A percentile compares a stretch with the other conserved stretches of the same genome.
Evolutionary conservation across 1,140 invertebrate species (phyloP).

Genomic region (Panagrolaimus sp.): DNA sequence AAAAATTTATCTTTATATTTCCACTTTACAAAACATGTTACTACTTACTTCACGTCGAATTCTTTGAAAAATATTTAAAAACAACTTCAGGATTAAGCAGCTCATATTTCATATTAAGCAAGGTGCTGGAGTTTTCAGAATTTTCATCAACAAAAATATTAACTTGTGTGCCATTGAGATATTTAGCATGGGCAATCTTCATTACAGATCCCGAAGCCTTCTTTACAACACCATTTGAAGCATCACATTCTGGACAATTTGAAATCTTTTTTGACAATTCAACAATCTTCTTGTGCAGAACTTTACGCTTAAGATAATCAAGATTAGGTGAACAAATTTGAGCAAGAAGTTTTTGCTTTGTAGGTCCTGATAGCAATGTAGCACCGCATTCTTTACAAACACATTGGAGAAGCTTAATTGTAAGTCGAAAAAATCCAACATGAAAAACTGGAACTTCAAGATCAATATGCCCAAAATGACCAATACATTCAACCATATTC

Average conservation of each 20-base stretch:
- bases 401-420: conserved; percentile 84
- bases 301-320: conserved; percentile 63
- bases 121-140: conserved; percentile 25
- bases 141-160: conserved; percentile 17
- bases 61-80: conserved; percentile 45
- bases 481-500: conserved; percentile 83
- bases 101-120: conserved; percentile 49
- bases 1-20: conserved; percentile 58
- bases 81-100: conserved; percentile 55
- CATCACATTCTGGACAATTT: conserved; percentile 62
- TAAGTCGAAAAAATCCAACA: conserved; percentile 85
- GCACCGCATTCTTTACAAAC: conserved; percentile 81
- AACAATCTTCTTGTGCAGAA: conserved; percentile 63
- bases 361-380: conserved; percentile 60
- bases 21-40: background rate
- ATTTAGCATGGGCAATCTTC: conserved; percentile 59
- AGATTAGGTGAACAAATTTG: conserved; percentile 60
- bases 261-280: conserved; percentile 62
- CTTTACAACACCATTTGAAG: conserved; percentile 67
- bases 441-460: conserved; percentile 93
- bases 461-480: conserved; percentile 95
- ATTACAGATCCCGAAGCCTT: conserved; percentile 78
- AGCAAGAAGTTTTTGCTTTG: conserved; percentile 56
- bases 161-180: background rate
- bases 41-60: conserved; percentile 59